Base-by-base conservation (phyloP, 2,797 vertebrate species). In the Hydrocynus forskahlii region DNA sequence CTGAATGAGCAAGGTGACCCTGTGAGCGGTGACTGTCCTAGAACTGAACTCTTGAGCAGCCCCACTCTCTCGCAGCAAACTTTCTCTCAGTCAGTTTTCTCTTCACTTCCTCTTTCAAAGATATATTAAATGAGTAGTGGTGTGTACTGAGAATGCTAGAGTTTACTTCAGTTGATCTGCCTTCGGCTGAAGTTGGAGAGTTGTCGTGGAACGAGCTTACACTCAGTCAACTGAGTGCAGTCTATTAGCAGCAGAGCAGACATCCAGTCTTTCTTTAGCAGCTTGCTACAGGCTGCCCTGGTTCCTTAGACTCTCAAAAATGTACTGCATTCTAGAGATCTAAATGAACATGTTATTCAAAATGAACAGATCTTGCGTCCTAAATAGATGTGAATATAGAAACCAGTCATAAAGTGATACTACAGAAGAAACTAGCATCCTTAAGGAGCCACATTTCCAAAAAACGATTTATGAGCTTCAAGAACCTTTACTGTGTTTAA, bases 1-100 rank as follows among this genome's bases (percentile, higher is more conserved):
- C 70, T 59, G 82, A 83, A 76, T 62, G 74, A 73, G 85, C 71
- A 60, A 74, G 83, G 82, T 81, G 85, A 91, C 77, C 85, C 67
- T 52, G 40, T 55, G 75, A 76, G 66, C 72, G 54, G 75, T 21
- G 52, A 60, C 19, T 79, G 72, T 81, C 83, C 81, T 68, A 79
- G 21, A 79, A 64, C 40, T 66, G 50, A 80, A 59, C 75, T 83
- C 29, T 38, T 25, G 48, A 66, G 35, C 76, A 25, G 48, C 7
- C 54, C 62, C 19, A 54, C n/a, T 66, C 54, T 52, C 45, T 75
- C 63, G 75, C 69, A 57, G 55, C 71, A 76, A 76, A 76, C 80
- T 83, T 75, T 73, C 81, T 73, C 52, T 83, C 71, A 68, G 70
- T 70, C 75, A 68, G 70, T 50, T 52, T 52, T 75, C 66, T 64